Evolutionary conservation across 2,888 invertebrate genomes (phyloP).

Genomic region (Lithosia quadra): DNA sequence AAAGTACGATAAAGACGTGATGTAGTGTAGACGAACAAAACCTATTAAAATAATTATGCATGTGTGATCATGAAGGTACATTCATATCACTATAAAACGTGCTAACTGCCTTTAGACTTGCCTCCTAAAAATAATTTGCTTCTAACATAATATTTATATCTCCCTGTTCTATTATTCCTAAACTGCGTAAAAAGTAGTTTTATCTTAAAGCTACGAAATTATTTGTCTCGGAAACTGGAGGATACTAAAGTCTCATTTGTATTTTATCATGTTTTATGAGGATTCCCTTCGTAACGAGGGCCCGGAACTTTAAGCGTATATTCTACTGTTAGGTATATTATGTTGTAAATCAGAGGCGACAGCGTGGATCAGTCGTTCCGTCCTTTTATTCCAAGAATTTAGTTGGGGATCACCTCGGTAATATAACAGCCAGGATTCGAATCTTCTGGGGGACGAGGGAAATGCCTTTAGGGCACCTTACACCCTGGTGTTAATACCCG

Average conservation of each 20-base stretch:
- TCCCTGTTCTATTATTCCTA: slow-evolving; percentile 19
- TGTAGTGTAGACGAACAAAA: too few relatives aligned
- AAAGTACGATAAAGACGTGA: too few relatives aligned
- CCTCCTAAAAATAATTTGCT: slow-evolving; percentile 19
- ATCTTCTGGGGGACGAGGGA: too few relatives aligned
- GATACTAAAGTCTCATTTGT: slow-evolving; percentile 43
- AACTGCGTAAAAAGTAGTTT: slow-evolving; percentile 40
- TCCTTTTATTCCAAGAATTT: not conserved
- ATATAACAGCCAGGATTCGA: too few relatives aligned
- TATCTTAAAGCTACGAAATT: slow-evolving; percentile 37
- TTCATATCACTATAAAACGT: too few relatives aligned
- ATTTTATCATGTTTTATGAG: slow-evolving; percentile 42
- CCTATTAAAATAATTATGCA: too few relatives aligned
- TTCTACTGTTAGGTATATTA: not conserved
- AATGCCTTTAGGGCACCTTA: too few relatives aligned
- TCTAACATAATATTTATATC: slow-evolving; percentile 30
- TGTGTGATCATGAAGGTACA: too few relatives aligned
- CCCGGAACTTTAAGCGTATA: slow-evolving; percentile 15
- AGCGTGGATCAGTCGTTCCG: not conserved
- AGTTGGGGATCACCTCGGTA: too few relatives aligned
- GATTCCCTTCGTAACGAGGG: slow-evolving; percentile 18
- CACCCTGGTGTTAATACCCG: too few relatives aligned
- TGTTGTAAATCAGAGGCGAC: not conserved
- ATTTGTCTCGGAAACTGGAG: slow-evolving; percentile 36
- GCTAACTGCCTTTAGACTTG: too few relatives aligned